phyloP scores from a whole-genome alignment of 2,797 vertebrate genomes.

The Uromys caudimaculatus region DNA sequence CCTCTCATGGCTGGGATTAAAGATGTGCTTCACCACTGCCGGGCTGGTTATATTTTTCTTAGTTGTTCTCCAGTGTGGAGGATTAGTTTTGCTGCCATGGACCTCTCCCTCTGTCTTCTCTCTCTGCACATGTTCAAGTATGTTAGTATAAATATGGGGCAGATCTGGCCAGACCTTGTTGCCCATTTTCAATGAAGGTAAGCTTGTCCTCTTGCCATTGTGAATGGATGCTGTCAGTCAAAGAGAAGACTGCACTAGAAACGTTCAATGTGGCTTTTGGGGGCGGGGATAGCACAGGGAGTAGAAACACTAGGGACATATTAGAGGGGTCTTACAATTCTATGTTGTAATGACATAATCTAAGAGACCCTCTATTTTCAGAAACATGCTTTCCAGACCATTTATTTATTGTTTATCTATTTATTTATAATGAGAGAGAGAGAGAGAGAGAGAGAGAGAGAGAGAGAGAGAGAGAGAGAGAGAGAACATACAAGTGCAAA shows the following conservation, averaged over 20 bases:
- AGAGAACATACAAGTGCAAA: background rate
- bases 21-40: background rate
- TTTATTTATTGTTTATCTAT: background rate
- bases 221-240: conserved; percentile 19
- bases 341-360: background rate
- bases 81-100: background rate
- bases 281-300: background rate
- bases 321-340: background rate
- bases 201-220: background rate
- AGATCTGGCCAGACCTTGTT: background rate
- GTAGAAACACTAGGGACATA: background rate
- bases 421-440: background rate
- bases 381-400: conserved; percentile 40
- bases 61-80: background rate
- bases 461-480: background rate
- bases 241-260: background rate
- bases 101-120: background rate
- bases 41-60: background rate
- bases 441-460: background rate
- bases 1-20: background rate
- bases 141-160: background rate
- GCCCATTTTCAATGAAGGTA: background rate
- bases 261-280: background rate
- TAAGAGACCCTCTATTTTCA: conserved; percentile 51
- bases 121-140: background rate